These are phyloP conservation scores for Xanthorhoe spadicearia DNA, from an alignment of 2,888 invertebrate species.

Conservation along the genomic window DNA sequence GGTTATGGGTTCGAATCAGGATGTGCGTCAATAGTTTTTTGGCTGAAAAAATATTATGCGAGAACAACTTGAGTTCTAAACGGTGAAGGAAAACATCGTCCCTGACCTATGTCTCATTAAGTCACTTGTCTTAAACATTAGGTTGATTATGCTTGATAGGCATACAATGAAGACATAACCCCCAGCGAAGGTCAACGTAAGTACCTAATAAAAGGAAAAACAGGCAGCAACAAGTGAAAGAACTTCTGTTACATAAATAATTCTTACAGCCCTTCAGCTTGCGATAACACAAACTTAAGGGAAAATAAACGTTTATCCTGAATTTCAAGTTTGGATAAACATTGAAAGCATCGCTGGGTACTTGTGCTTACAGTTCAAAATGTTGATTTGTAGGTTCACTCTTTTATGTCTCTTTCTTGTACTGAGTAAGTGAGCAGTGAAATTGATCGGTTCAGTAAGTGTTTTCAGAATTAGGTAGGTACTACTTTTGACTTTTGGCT, in stretches of 20 bases:
- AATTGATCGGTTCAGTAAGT: too few species aligned
- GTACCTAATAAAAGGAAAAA: conserved; percentile 25
- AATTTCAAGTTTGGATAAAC: conserved; percentile 31
- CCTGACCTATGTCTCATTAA: too few species aligned
- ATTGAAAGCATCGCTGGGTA: conserved; percentile 8
- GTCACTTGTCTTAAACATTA: too few species aligned
- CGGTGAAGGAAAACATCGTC: too few species aligned
- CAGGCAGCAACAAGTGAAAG: conserved; percentile 41
- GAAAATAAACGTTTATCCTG: conserved; percentile 41
- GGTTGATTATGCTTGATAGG: background rate
- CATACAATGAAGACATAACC: background rate
- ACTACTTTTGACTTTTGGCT: too few species aligned
- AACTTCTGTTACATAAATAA: conserved; percentile 42
- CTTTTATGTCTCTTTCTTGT: background rate
- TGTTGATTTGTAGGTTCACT: background rate
- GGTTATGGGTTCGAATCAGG: too few species aligned
- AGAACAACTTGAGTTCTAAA: too few species aligned
- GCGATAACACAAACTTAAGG: conserved; percentile 34
- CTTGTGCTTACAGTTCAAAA: background rate
- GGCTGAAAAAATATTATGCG: too few species aligned
- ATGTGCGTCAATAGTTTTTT: too few species aligned
- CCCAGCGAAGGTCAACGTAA: conserved; percentile 1
- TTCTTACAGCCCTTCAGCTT: conserved; percentile 29
- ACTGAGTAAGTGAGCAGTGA: background rate
- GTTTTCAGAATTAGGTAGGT: too few species aligned